Evolutionary conservation across 2,888 invertebrate genomes (phyloP), one percentile per base, ranked within the genome.

Genomic region (Geophilus truncorum): DNA sequence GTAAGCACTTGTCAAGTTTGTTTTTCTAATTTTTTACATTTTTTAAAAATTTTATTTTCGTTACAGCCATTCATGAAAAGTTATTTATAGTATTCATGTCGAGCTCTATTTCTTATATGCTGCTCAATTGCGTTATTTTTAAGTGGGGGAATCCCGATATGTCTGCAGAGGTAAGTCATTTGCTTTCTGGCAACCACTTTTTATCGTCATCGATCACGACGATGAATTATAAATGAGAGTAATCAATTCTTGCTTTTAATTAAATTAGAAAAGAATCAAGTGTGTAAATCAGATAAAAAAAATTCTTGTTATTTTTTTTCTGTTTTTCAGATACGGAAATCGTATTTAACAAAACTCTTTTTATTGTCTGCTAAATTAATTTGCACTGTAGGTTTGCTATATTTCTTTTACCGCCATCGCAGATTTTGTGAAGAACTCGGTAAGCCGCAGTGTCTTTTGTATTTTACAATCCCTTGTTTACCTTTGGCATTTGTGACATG

Each of bases 41-140:
- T 18, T 12, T 28, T 4, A 21, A 80, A 51, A 80, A 76, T 80
- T 7, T 78, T 45, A n/a, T 6, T 70, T 70, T 70, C 1, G 4
- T 70, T 28, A n/a, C 23, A 96, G 96, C 95, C 85, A 89, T 93
- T 83, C 94, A 95, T 87, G 96, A 96, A 88, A 94, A 94, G 87
- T 92, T 95, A 85, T 97, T 97, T 88, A 94, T 96, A 85, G 89
- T 91, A 83, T 97, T 97, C 87, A 95, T 97, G 94, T 88, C 93
- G 84, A 92, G 92, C 84, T 93, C 95, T 79, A 88, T 95, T 81
- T 88, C 91, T 82, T 94, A 96, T 86, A 97, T 96, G 96, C 86
- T 93, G 84, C 78, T 81, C 62, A 82, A 82, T 77, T 81, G 80
- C 77, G 78, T 82, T 34, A 40, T 82, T 30, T 82, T 30, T 62